These are phyloP conservation scores for Chionis minor DNA, from an alignment of 2,113 vertebrate species.

Conservation along the genomic window DNA sequence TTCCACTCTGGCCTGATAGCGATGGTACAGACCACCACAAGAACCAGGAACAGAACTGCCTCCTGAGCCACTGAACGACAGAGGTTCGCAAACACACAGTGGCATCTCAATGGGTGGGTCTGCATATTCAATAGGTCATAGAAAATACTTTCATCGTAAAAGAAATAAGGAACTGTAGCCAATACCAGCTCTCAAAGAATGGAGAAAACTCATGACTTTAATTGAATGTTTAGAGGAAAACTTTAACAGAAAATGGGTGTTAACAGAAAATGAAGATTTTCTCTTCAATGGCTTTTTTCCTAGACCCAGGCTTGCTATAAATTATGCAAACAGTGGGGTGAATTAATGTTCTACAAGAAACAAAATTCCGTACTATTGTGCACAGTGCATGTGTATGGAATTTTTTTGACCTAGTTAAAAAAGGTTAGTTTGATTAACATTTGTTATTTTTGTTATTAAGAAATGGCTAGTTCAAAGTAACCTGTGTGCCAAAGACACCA, in stretches of 20 bases:
- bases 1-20: background rate
- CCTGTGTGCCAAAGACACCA: constrained; percentile 48
- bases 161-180: background rate
- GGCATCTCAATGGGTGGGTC: background rate
- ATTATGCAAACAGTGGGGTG: background rate
- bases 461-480: constrained; percentile 61
- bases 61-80: background rate
- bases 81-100: background rate
- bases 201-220: background rate
- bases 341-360: background rate
- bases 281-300: background rate
- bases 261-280: background rate
- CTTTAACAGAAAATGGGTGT: background rate
- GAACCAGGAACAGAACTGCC: background rate
- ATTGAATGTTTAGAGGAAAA: background rate
- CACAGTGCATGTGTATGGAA: background rate
- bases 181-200: background rate
- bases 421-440: constrained; percentile 65
- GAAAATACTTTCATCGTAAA: background rate
- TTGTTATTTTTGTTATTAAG: constrained; percentile 61
- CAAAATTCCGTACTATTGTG: background rate
- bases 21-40: background rate
- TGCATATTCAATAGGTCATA: background rate
- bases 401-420: constrained; percentile 26
- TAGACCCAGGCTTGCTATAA: background rate